Percentiles rank a stretch among this genome's conserved stretches.
These are phyloP conservation scores for Nymphalis urticae DNA, from an alignment of 2,888 invertebrate genomes.

Conservation along the genomic window DNA sequence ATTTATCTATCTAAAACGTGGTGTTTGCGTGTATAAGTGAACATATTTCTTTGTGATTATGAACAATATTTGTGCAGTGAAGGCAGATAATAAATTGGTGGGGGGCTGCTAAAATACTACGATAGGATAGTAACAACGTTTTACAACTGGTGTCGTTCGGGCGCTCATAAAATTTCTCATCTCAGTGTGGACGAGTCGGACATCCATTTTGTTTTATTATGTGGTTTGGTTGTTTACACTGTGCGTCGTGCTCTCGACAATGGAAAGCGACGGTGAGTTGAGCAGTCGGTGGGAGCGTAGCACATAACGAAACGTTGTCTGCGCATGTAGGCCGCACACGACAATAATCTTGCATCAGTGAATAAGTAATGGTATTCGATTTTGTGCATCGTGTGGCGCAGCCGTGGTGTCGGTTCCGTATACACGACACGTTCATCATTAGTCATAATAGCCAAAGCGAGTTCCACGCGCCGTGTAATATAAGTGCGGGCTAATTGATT, in stretches of 20 bases:
- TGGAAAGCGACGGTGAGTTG: constrained; percentile 77
- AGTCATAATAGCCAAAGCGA: constrained; percentile 34
- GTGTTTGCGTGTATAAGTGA: constrained; percentile 55
- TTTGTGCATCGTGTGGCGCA: constrained; percentile 73
- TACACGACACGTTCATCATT: constrained; percentile 30
- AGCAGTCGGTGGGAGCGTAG: constrained; percentile 47
- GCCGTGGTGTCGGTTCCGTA: constrained; percentile 52
- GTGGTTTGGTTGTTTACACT: constrained; percentile 76
- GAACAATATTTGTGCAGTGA: constrained; percentile 59
- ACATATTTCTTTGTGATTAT: constrained; percentile 65
- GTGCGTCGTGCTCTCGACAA: constrained; percentile 69
- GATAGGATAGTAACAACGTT: constrained; percentile 80
- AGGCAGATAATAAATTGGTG: constrained; percentile 74
- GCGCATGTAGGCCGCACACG: constrained; percentile 76
- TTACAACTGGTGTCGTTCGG: constrained; percentile 69
- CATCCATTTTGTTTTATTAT: constrained; percentile 82
- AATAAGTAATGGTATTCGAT: constrained; percentile 76
- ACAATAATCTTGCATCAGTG: constrained; percentile 74
- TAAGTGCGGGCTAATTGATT: constrained; percentile 62
- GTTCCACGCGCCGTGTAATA: constrained; percentile 36
- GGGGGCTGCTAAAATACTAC: constrained; percentile 82
- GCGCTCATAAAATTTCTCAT: constrained; percentile 75
- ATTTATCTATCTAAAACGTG: constrained; percentile 56
- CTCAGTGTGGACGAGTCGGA: constrained; percentile 70
- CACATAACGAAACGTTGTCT: constrained; percentile 56